Evolutionary conservation across 2,113 vertebrate species (phyloP).

Genomic region (Engraulis encrasicolus): DNA sequence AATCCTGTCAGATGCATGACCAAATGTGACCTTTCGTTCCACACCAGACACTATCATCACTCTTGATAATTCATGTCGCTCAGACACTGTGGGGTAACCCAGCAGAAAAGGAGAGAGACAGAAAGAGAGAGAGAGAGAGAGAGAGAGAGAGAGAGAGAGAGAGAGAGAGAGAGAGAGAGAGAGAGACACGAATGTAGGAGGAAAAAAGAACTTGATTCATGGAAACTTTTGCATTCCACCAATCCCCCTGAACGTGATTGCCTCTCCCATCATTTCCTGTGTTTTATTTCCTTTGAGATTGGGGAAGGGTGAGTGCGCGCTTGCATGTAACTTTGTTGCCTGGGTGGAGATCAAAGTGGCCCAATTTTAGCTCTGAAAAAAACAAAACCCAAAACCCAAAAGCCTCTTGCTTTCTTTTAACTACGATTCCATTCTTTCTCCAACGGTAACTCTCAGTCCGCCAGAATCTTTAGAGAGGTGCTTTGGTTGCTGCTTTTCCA

Average conservation of each 20-base stretch:
- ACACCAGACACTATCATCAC: conserved; percentile 2
- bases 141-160: neutral
- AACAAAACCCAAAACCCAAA: too few relatives aligned
- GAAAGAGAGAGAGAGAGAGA: conserved; percentile 21
- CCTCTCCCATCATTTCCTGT: conserved; percentile 42
- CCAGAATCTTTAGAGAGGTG: neutral
- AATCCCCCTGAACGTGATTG: conserved; percentile 38
- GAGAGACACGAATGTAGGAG: conserved; percentile 12
- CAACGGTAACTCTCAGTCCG: neutral
- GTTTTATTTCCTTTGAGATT: conserved; percentile 38
- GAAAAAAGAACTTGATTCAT: conserved; percentile 41
- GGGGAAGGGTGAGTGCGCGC: conserved; percentile 29
- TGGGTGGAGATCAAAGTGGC: conserved; percentile 39
- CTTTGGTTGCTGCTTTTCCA: neutral
- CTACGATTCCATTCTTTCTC: neutral
- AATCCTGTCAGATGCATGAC: conserved; percentile 42
- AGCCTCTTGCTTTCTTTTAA: neutral
- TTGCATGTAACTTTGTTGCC: conserved; percentile 15
- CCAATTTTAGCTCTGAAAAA: conserved; percentile 20
- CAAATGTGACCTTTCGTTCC: conserved; percentile 32
- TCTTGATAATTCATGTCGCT: conserved; percentile 36
- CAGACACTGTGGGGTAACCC: conserved; percentile 16
- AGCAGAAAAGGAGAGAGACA: conserved; percentile 17
- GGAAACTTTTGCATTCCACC: conserved; percentile 45
- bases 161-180: conserved; percentile 1